Evolutionary conservation across 2,888 invertebrate genomes (phyloP), one percentile per base, ranked within the genome.

Genomic region (Andrena hattorfiana): DNA sequence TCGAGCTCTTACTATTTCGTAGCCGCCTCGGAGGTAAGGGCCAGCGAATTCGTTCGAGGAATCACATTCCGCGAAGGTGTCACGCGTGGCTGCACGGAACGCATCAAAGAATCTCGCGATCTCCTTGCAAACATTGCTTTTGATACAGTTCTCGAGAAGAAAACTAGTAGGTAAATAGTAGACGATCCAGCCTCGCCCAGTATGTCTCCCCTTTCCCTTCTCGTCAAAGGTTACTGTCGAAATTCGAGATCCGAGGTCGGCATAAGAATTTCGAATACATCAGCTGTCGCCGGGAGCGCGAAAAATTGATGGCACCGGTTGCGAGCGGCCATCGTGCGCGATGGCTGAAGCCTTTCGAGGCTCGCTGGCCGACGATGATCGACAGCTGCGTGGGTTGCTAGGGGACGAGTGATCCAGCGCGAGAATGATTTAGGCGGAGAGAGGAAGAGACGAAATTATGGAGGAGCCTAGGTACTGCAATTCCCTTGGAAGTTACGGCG

Each of bases 401-500:
- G 6, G 63, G 35, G 32, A 78, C 42, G 51, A 48, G 13, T 49
- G 77, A 72, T 62, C 23, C 59, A 67, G 30, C 68, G n/a, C 54
- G 62, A 20, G 77, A 60, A 71, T 23, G 60, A 23, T 42, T 35
- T 59, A 16, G 63, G 23, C 42, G 59, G n/a, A 51, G 59, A 63
- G 20, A 10, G 10, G 66, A 28, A n/a, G 54, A 26, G 8, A 23
- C 16, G 20, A 66, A 71, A 78, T 77, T 82, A 80, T 56, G 77
- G 77, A 49, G 68, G 78, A 42, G 85, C 78, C 77, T 78, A 63
- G 74, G 77, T 51, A 70, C 69, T 30, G 71, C 66, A 73, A 63
- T 85, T 85, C 80, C 80, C 84, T 72, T 77, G 78, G 76, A 72
- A 78, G 56, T 72, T 82, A 80, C 68, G 72, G 49, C 60, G 51